Evolutionary conservation across 2,113 vertebrate species (phyloP), one percentile per base, ranked within the genome.

Genomic region (Mormoops blainvillei): DNA sequence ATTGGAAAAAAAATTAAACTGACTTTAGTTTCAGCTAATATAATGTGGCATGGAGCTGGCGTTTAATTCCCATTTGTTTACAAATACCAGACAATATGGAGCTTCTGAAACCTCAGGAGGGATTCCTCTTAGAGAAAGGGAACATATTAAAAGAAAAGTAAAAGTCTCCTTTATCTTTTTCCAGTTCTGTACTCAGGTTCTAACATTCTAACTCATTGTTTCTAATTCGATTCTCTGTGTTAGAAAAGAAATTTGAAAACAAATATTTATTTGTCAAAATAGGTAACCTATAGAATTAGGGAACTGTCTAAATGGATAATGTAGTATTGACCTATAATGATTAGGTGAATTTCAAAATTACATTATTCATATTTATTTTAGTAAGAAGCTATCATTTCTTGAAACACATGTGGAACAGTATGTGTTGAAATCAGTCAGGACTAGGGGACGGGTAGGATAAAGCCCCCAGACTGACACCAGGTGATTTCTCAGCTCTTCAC

Each of bases 41-140:
- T 19, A 45, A 38, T 87, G 89, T 94, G 88, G 58, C 94, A 87
- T 54, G 43, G 67, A 88, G 20, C 19, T 97, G 90, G 54, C 26
- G 18, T 71, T 95, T 97, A 88, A 96, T 96, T 97, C 96, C 67
- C 20, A 85, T 97, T 95, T 38, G 90, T 93, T 94, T 94, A 95
- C 68, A 95, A 97, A 95, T 33, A 86, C 1, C 26, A 83, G 97
- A 31, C 38, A 92, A 88, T 96, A 36, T n/a, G 67, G 56, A 97
- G 68, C 16, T 97, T 54, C 78, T 95, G 56, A 97, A 95, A 54
- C 41, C 84, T 94, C 89, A 77, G 10, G 77, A 92, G 70, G 41
- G 68, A 87, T 63, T 77, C 48, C 67, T 90, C 76, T 96, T 94
- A 95, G 91, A 67, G 73, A 89, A 22, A 33, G 45, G 10, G 63